A percentile compares a stretch with the other conserved stretches of the same genome.
Evolutionary conservation across 2,113 vertebrate genomes (phyloP).

Genomic region (Oncorhynchus kisutch): DNA sequence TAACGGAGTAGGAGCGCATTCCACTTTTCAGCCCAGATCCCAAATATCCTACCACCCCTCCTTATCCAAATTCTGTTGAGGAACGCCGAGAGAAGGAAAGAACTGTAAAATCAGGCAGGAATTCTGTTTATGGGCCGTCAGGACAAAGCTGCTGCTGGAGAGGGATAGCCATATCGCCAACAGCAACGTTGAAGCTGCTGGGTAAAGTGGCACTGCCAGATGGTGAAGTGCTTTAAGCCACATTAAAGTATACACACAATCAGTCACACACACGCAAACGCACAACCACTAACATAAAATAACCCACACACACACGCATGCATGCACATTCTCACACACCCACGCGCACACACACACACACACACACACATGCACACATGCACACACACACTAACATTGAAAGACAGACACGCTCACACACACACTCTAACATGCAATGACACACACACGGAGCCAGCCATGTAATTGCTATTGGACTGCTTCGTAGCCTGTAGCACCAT

Average conservation of each 20-base stretch:
- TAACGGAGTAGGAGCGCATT: no score
- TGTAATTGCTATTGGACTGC: constrained; percentile 54
- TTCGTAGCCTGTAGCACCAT: constrained; percentile 30
- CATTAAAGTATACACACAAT: constrained; percentile 25
- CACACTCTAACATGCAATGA: constrained; percentile 15
- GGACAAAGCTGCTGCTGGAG: constrained; percentile 56
- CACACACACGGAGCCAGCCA: constrained; percentile 21
- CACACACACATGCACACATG: constrained; percentile 19
- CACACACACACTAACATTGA: constrained; percentile 16
- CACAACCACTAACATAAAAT: not conserved
- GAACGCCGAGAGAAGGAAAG: constrained; percentile 50
- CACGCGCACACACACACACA: constrained; percentile 42
- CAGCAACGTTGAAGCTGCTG: constrained; percentile 35
- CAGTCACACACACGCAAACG: constrained; percentile 47
- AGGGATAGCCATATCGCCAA: constrained; percentile 46
- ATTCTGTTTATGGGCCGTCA: constrained; percentile 63
- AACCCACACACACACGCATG: not conserved
- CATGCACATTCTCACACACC: constrained; percentile 15
- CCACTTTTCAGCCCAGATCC: constrained; percentile 32
- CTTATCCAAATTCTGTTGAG: constrained; percentile 33
- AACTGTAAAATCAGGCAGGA: constrained; percentile 66
- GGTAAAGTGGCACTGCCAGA: constrained; percentile 48
- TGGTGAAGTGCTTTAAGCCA: constrained; percentile 35
- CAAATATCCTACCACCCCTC: constrained; percentile 10
- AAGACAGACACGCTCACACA: not conserved